Evolutionary conservation across 2,113 vertebrate genomes (phyloP).

Genomic region (Numida meleagris): DNA sequence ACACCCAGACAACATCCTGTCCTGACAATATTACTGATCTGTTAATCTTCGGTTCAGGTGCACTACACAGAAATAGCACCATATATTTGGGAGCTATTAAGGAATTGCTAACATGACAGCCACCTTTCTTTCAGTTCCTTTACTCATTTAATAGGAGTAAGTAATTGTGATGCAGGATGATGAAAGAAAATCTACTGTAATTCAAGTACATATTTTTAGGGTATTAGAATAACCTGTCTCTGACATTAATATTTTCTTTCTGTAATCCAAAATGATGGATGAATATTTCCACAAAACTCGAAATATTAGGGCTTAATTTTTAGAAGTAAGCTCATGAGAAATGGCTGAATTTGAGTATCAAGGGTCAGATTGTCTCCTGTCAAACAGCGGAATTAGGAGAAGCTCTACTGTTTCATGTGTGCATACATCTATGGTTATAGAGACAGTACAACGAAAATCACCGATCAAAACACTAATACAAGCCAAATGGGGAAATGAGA

Average conservation of each 20-base stretch:
- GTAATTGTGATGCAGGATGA: neutral
- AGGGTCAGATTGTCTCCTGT: neutral
- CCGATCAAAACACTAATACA: neutral
- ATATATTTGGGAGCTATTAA: neutral
- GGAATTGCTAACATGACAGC: neutral
- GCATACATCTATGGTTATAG: neutral
- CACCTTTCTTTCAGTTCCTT: neutral
- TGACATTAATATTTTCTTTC: neutral
- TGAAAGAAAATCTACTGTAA: neutral
- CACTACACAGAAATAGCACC: neutral
- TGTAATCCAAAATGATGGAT: neutral
- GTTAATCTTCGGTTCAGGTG: neutral
- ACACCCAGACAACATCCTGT: neutral
- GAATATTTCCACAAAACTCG: slow-evolving; percentile 6
- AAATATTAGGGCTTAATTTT: slow-evolving; percentile 5
- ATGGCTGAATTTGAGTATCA: neutral
- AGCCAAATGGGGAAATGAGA: slow-evolving; percentile 19
- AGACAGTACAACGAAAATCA: neutral
- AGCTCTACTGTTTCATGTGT: neutral
- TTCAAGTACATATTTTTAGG: neutral
- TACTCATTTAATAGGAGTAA: neutral
- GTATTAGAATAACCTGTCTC: neutral
- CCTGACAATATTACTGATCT: neutral
- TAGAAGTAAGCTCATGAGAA: neutral
- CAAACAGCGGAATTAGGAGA: neutral